These are phyloP conservation scores for Pollenia angustigena DNA, from an alignment of 2,888 invertebrate species.

Conservation along the genomic window DNA sequence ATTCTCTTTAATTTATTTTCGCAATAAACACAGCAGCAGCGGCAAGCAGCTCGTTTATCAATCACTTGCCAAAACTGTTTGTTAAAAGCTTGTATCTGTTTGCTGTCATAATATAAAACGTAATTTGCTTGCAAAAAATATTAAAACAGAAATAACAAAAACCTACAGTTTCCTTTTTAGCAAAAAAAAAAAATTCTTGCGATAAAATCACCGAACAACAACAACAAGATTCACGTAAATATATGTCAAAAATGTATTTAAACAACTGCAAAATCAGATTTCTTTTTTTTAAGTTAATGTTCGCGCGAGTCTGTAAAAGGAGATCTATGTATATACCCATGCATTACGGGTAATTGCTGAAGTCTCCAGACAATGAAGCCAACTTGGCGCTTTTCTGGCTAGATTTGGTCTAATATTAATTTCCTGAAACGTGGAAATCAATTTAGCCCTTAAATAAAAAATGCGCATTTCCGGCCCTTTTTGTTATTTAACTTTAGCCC, in stretches of 20 bases:
- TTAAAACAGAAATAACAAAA: slow-evolving; percentile 27
- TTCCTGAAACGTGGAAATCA: no score
- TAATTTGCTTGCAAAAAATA: slow-evolving; percentile 30
- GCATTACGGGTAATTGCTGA: slow-evolving; percentile 27
- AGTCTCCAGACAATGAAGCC: background rate
- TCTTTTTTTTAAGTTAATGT: slow-evolving; percentile 7
- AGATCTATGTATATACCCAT: slow-evolving; percentile 15
- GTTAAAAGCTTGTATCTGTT: slow-evolving; percentile 33
- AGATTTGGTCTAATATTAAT: no score
- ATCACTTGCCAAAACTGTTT: slow-evolving; percentile 43
- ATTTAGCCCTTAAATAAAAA: no score
- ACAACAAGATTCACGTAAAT: slow-evolving; percentile 38
- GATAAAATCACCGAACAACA: slow-evolving; percentile 21
- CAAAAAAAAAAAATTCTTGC: slow-evolving; percentile 12
- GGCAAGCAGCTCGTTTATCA: slow-evolving; percentile 45
- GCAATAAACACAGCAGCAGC: slow-evolving; percentile 34
- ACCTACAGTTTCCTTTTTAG: slow-evolving; percentile 57
- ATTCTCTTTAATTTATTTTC: slow-evolving; percentile 24
- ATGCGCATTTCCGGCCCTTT: no score
- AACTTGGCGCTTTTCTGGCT: no score
- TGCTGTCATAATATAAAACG: slow-evolving; percentile 52
- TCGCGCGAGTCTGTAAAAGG: slow-evolving; percentile 50
- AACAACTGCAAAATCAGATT: slow-evolving; percentile 44
- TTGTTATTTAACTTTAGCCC: no score
- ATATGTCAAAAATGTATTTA: slow-evolving; percentile 45